Evolutionary conservation across 2,113 vertebrate species (phyloP).

Genomic region (Dicrurus megarhynchus): DNA sequence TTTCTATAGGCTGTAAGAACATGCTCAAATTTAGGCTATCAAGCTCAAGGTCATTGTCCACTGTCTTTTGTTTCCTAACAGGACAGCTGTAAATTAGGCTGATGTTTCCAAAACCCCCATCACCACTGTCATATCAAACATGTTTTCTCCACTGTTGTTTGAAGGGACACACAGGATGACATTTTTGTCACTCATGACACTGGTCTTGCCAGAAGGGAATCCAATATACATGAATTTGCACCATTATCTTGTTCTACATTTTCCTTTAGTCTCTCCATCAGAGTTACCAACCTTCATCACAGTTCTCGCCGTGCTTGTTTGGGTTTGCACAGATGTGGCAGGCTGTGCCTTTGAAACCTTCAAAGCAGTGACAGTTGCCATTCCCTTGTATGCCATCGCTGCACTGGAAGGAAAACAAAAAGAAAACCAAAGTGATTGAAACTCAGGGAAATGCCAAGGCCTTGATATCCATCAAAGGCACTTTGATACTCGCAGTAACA

Average conservation of each 20-base stretch:
- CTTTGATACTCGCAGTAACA: neutral
- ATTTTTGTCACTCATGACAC: neutral
- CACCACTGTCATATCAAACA: neutral
- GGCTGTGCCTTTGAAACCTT: conserved; percentile 85
- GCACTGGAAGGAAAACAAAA: conserved; percentile 76
- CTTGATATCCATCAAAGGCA: neutral
- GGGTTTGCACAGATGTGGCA: conserved; percentile 91
- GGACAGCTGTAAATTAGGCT: neutral
- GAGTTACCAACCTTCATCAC: conserved; percentile 83
- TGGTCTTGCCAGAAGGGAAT: neutral
- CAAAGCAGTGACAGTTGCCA: conserved; percentile 85
- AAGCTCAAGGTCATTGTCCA: neutral
- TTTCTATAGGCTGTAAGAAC: neutral
- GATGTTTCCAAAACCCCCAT: neutral
- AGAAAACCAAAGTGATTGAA: neutral
- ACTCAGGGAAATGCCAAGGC: neutral
- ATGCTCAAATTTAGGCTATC: neutral
- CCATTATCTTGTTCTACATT: neutral
- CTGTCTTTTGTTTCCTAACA: neutral
- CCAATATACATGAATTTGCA: neutral
- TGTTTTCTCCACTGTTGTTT: neutral
- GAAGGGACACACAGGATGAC: neutral
- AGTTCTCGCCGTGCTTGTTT: conserved; percentile 86
- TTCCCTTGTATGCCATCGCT: conserved; percentile 85
- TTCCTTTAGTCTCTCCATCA: neutral